Evolutionary conservation across 2,888 invertebrate species (phyloP).

Genomic region (Chaitophorus viminalis): DNA sequence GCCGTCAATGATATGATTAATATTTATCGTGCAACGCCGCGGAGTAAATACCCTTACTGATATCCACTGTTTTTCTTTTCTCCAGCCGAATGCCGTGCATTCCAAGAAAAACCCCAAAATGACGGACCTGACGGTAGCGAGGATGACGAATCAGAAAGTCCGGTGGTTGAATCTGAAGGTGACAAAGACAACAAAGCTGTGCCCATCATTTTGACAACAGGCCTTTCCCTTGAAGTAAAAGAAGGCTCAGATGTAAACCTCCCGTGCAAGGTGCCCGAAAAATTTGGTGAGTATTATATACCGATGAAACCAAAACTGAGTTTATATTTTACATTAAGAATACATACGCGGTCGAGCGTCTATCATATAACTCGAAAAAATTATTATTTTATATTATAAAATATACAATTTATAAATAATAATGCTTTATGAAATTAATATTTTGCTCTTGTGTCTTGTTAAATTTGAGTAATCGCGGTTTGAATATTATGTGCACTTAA

Average conservation of each 20-base stretch:
- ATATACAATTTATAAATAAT: too few species aligned
- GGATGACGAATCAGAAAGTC: conserved; percentile 25
- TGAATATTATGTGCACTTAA: too few species aligned
- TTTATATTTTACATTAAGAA: too few species aligned
- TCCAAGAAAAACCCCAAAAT: conserved; percentile 10
- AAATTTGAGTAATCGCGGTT: too few species aligned
- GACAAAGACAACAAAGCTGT: not conserved
- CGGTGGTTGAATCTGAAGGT: too few species aligned
- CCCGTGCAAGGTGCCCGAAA: conserved; percentile 62
- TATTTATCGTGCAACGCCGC: not conserved
- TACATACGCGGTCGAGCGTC: not conserved
- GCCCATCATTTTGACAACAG: conserved; percentile 56
- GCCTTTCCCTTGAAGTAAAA: conserved; percentile 22
- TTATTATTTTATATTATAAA: too few species aligned
- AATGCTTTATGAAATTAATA: too few species aligned
- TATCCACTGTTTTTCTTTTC: not conserved
- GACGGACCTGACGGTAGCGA: conserved; percentile 60
- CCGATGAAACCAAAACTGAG: too few species aligned
- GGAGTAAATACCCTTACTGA: not conserved
- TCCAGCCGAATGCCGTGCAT: conserved; percentile 19
- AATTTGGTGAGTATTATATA: not conserved
- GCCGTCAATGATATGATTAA: too few species aligned
- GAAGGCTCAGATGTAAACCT: conserved; percentile 62
- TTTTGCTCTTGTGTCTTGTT: too few species aligned
- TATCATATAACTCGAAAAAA: not conserved